Base-by-base conservation (phyloP, 2,888 invertebrate genomes). In the Onthophagus sagittarius region DNA sequence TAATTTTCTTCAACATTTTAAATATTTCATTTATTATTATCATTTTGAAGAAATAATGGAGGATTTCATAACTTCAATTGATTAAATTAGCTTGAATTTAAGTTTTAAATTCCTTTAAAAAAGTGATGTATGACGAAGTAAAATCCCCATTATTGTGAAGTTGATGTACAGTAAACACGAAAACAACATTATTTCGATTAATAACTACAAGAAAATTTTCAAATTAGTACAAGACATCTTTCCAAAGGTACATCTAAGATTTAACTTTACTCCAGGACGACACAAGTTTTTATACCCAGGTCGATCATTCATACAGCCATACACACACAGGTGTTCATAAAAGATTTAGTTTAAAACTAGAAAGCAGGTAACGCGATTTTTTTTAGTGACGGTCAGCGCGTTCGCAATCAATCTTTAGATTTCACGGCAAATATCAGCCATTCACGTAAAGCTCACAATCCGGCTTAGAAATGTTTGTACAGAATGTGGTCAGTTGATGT, bases 401-500 rank as follows among this genome's bases (percentile, higher is more conserved):
- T 53, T 53, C 5, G 39, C 39, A 53, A 53, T 53, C 39, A 53
- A 53, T 53, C 39, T 53, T 53, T 53, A 53, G 39, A 53, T 53
- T 53, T 53, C 39, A 53, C 39, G 39, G 39, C 39, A 53, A 53
- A 53, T 53, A 53, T 53, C 39, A 53, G 5, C 39, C 39, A 53
- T 53, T 53, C 39, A 2, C 39, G 39, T 23, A 53, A 7, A 53
- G 7, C 39, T 53, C 39, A 53, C 39, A 53, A 53, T 53, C 39
- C 39, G 39, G 39, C 67, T 15, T 62, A 62, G 70, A 71, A 65
- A 53, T 74, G 75, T 76, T 76, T 75, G 73, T 70, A 73, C 70
- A 71, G 70, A 74, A 76, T 75, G 73, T 74, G 76, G 75, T 73
- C 76, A 75, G 73, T 72, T 72, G 76, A 73, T 71, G 73, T 76